Conservation (phyloP, 1,140 invertebrate species). For the Stegodyphus dumicola region DNA sequence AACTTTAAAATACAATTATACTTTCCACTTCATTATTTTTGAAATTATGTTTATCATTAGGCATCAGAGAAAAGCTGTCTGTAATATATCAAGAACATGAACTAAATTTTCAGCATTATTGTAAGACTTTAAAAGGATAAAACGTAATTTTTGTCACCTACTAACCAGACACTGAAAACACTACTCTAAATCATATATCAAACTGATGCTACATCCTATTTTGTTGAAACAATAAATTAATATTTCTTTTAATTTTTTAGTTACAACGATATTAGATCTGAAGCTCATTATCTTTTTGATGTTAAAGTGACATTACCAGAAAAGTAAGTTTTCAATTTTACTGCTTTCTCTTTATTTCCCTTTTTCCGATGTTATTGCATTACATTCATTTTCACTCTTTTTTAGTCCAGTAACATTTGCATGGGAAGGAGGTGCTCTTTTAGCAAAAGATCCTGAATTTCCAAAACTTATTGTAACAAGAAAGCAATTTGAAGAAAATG, state of each 20-base stretch:
- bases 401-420: constrained; percentile 82
- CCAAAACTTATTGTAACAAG: constrained; percentile 79
- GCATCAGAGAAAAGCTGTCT: too few species aligned
- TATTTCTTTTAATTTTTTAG: constrained; percentile 63
- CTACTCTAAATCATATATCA: too few species aligned
- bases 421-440: constrained; percentile 85
- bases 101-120: too few species aligned
- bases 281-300: constrained; percentile 81
- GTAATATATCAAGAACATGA: too few species aligned
- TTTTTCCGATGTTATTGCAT: constrained; percentile 41
- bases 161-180: too few species aligned
- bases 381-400: constrained; percentile 39
- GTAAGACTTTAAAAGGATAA: too few species aligned
- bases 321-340: constrained; percentile 68
- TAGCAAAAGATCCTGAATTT: constrained; percentile 81
- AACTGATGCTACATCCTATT: too few species aligned
- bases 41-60: too few species aligned
- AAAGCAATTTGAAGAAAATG: constrained; percentile 90
- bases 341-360: background rate
- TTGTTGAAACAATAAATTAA: background rate
- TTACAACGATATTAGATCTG: constrained; percentile 78
- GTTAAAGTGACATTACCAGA: constrained; percentile 78
- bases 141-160: too few species aligned
- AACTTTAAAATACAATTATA: too few species aligned
- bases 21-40: too few species aligned